phyloP scores from a whole-genome alignment of 2,888 invertebrate species.

The Eristalinus aeneus region DNA sequence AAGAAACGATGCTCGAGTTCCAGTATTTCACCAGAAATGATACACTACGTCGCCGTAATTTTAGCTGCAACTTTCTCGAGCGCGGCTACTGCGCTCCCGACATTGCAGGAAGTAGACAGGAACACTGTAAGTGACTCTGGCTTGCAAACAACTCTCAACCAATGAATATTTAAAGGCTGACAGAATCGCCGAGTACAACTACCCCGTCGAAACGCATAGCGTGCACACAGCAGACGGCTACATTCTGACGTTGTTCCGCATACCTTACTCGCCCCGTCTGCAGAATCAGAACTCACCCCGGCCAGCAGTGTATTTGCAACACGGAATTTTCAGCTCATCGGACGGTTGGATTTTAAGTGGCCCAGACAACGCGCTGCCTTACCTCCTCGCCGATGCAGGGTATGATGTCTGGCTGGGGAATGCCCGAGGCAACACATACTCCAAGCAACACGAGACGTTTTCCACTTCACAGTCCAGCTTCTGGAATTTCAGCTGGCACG shows the following conservation, averaged over 20 bases:
- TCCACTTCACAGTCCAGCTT: constrained; percentile 73
- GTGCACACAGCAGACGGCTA: constrained; percentile 91
- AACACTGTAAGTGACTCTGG: background rate
- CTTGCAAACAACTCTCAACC: background rate
- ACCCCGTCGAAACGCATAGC: constrained; percentile 86
- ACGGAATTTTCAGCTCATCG: no score
- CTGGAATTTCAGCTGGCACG: constrained; percentile 83
- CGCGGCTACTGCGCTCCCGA: background rate
- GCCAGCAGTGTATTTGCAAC: constrained; percentile 83
- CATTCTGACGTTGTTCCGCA: constrained; percentile 90
- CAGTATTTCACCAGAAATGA: background rate
- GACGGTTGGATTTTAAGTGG: constrained; percentile 84
- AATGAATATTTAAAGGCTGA: constrained; percentile 66
- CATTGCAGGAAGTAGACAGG: background rate
- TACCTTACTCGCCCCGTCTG: constrained; percentile 83
- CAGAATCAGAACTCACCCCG: constrained; percentile 75
- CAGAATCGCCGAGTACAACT: constrained; percentile 80
- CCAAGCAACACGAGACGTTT: constrained; percentile 81
- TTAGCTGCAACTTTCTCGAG: background rate
- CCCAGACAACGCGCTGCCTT: constrained; percentile 83
- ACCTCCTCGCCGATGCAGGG: constrained; percentile 81
- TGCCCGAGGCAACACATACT: constrained; percentile 84
- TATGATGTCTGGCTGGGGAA: constrained; percentile 85
- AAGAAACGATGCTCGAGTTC: no score
- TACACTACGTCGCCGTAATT: background rate